phyloP scores from a whole-genome alignment of 1,140 invertebrate genomes.

The Drusus annulatus region DNA sequence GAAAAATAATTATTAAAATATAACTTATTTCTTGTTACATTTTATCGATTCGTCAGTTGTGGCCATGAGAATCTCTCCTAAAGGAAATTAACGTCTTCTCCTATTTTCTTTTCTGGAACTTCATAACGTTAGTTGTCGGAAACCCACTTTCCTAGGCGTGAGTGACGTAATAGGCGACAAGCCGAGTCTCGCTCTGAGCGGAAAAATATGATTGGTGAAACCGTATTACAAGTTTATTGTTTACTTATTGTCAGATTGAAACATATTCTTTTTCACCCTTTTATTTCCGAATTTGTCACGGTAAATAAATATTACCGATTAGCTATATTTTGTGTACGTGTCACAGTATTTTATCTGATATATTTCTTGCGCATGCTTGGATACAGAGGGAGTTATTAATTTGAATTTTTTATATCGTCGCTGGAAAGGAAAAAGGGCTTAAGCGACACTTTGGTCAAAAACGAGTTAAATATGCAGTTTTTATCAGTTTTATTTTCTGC shows the following conservation, averaged over 20 bases:
- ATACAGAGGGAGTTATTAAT: too few species aligned
- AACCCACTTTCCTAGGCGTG: not conserved
- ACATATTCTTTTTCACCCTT: not conserved
- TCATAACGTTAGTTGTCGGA: not conserved
- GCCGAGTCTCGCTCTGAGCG: not conserved
- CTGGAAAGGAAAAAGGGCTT: too few species aligned
- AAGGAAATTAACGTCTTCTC: slow-evolving; percentile 44
- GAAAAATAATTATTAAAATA: too few species aligned
- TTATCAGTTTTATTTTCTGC: too few species aligned
- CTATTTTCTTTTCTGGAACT: slow-evolving; percentile 28
- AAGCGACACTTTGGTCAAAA: too few species aligned
- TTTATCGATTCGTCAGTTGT: not conserved
- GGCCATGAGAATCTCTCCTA: slow-evolving; percentile 27
- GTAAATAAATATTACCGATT: too few species aligned
- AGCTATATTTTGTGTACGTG: too few species aligned
- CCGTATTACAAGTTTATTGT: not conserved
- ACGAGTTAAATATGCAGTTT: too few species aligned
- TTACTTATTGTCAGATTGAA: slow-evolving; percentile 1
- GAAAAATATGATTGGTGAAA: not conserved
- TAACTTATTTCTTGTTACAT: too few species aligned
- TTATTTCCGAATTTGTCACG: not conserved
- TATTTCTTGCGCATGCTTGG: too few species aligned
- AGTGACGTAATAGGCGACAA: slow-evolving; percentile 8
- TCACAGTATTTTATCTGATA: too few species aligned
- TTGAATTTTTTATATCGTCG: too few species aligned